Conservation (phyloP, 2,888 invertebrate genomes). For the Dryadula phaetusa region DNA sequence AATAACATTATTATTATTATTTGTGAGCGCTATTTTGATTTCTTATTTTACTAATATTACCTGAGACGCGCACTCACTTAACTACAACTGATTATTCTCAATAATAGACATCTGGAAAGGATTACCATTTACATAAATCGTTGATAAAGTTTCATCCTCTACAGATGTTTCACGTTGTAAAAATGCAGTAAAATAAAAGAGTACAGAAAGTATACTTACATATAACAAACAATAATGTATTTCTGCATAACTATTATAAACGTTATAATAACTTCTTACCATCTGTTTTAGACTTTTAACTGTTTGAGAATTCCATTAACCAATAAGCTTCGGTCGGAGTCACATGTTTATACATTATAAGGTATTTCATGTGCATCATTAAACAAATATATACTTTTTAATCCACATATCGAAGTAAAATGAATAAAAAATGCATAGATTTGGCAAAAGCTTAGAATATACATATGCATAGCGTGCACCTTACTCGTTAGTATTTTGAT, state of each 20-base stretch:
- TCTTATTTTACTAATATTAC: background rate
- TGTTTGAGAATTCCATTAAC: background rate
- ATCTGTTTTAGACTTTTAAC: background rate
- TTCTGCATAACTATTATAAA: background rate
- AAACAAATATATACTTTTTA: no score
- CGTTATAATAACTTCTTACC: background rate
- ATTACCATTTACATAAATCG: constrained; percentile 31
- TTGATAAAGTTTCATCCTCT: constrained; percentile 27
- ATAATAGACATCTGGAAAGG: constrained; percentile 45
- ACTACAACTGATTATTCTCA: constrained; percentile 10
- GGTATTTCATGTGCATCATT: no score
- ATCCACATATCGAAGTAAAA: no score
- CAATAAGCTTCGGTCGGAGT: no score
- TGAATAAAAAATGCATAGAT: no score
- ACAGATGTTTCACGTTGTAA: constrained; percentile 21
- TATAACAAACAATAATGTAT: background rate
- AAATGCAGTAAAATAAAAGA: constrained; percentile 15
- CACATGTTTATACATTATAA: no score
- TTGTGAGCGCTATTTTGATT: background rate
- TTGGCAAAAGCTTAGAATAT: no score
- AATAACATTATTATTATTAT: no score
- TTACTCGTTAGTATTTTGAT: no score
- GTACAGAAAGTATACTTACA: constrained; percentile 9
- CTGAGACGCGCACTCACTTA: constrained; percentile 13
- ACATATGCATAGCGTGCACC: no score